A percentile compares a stretch with the other conserved stretches of the same genome.
These are phyloP conservation scores for Porites australiensis DNA, from an alignment of 64 coral and sea anemone species.

Conservation along the genomic window DNA sequence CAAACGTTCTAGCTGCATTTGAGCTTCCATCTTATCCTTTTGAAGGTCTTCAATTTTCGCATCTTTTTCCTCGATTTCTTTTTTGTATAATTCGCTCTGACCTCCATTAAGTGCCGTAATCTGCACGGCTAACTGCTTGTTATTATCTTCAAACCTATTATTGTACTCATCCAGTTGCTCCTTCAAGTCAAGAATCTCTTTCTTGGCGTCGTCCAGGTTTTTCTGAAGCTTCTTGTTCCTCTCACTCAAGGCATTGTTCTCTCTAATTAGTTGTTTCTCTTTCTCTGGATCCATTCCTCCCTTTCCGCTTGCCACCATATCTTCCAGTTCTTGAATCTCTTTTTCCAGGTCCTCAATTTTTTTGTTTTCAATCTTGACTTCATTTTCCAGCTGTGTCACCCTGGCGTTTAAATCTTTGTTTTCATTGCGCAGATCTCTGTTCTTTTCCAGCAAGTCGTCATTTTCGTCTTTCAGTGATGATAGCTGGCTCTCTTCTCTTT, in stretches of 20 bases:
- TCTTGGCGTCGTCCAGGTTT: slow-evolving; percentile 13
- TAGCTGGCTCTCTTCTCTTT: not conserved
- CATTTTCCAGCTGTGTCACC: slow-evolving; percentile 45
- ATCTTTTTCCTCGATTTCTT: slow-evolving; percentile 60
- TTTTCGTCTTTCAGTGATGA: slow-evolving; percentile 16
- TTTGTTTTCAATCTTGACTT: not conserved
- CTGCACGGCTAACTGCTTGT: slow-evolving; percentile 47
- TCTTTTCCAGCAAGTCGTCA: slow-evolving; percentile 51
- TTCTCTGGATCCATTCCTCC: slow-evolving; percentile 10
- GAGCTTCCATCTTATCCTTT: slow-evolving; percentile 44
- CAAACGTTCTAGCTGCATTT: slow-evolving; percentile 52
- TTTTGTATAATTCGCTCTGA: slow-evolving; percentile 54
- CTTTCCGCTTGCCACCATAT: slow-evolving; percentile 4
- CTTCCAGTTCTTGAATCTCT: slow-evolving; percentile 51
- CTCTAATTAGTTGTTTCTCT: slow-evolving; percentile 3
- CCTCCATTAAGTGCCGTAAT: slow-evolving; percentile 45
- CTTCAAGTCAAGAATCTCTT: slow-evolving; percentile 33
- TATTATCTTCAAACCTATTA: slow-evolving; percentile 13
- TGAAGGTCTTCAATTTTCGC: slow-evolving; percentile 42
- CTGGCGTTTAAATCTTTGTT: slow-evolving; percentile 42
- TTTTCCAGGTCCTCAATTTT: slow-evolving; percentile 58
- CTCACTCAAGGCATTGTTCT: slow-evolving; percentile 6
- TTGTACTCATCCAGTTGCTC: slow-evolving; percentile 37
- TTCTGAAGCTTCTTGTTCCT: slow-evolving; percentile 48
- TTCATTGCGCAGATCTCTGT: slow-evolving; percentile 43